Conservation (phyloP, 2,797 vertebrate species). For the Gambusia yucatana region DNA sequence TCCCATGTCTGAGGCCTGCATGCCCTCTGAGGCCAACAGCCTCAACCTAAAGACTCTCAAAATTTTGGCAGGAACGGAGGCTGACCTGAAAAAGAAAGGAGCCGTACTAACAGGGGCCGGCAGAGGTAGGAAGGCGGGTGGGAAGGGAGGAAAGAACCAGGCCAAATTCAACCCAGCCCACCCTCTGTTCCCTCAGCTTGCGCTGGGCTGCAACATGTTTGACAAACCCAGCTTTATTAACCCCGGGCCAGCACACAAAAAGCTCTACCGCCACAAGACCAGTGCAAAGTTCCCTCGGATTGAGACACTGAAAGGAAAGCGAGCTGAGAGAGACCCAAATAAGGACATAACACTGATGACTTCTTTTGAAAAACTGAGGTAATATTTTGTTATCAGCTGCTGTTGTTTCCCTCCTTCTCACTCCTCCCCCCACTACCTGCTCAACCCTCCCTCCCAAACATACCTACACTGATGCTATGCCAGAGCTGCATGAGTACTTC, state of each 20-base stretch:
- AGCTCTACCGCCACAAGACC: slow-evolving; percentile 99
- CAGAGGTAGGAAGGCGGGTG: slow-evolving; percentile 90
- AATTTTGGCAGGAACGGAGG: slow-evolving; percentile 95
- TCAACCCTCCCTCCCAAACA: slow-evolving; percentile 88
- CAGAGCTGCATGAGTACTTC: slow-evolving; percentile 97
- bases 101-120: slow-evolving; percentile 80
- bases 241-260: slow-evolving; percentile 98
- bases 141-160: slow-evolving; percentile 91
- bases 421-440: slow-evolving; percentile 84
- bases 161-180: slow-evolving; percentile 88
- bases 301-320: slow-evolving; percentile 97
- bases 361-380: slow-evolving; percentile 99
- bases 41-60: slow-evolving; percentile 99
- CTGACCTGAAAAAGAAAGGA: slow-evolving; percentile 95
- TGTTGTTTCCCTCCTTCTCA: slow-evolving; percentile 88
- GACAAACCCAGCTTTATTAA: slow-evolving; percentile 96
- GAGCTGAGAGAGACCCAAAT: slow-evolving; percentile 91
- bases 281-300: slow-evolving; percentile 96
- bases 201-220: slow-evolving; percentile 91
- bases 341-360: slow-evolving; percentile 96
- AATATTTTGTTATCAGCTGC: slow-evolving; percentile 97
- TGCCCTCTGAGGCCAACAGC: slow-evolving; percentile 94
- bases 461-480: slow-evolving; percentile 88
- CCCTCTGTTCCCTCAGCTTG: slow-evolving; percentile 86
- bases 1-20: slow-evolving; percentile 90